phyloP scores from a whole-genome alignment of 2,888 invertebrate genomes.

The Luperina nickerlii region DNA sequence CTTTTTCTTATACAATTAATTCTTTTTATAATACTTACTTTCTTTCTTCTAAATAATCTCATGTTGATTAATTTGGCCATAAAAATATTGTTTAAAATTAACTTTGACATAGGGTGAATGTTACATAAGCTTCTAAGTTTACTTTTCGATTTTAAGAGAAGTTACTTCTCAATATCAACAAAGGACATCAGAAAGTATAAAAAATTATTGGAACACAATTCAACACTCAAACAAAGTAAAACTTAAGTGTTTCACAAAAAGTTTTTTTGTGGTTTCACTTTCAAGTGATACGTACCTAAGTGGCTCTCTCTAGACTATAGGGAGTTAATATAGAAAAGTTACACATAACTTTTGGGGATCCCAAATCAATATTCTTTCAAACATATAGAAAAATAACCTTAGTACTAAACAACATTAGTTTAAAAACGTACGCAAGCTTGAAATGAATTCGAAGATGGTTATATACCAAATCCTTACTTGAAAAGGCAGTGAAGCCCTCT shows the following conservation, averaged over 20 bases:
- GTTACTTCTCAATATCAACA: no score
- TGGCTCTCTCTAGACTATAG: not conserved
- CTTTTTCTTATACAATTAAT: no score
- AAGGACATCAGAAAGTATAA: not conserved
- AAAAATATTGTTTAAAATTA: not conserved
- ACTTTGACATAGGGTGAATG: not conserved
- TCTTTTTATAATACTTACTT: no score
- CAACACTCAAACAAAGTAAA: conserved; percentile 13
- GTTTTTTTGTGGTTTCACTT: conserved; percentile 5
- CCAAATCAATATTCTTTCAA: conserved; percentile 3
- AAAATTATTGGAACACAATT: conserved; percentile 8
- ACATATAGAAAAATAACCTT: not conserved
- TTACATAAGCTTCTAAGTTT: not conserved
- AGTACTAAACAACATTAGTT: not conserved
- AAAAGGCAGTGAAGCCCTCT: conserved; percentile 54
- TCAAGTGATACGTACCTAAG: conserved; percentile 1
- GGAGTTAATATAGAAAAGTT: conserved; percentile 7
- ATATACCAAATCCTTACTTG: conserved; percentile 42
- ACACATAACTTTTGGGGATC: not conserved
- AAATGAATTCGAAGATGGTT: conserved; percentile 44
- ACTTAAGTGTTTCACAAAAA: not conserved
- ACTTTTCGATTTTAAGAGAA: not conserved
- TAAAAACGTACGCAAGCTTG: conserved; percentile 8
- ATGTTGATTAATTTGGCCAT: not conserved
- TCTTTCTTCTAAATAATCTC: not conserved